Evolutionary conservation across 1,140 invertebrate genomes (phyloP).

Genomic region (Ectropis grisescens): DNA sequence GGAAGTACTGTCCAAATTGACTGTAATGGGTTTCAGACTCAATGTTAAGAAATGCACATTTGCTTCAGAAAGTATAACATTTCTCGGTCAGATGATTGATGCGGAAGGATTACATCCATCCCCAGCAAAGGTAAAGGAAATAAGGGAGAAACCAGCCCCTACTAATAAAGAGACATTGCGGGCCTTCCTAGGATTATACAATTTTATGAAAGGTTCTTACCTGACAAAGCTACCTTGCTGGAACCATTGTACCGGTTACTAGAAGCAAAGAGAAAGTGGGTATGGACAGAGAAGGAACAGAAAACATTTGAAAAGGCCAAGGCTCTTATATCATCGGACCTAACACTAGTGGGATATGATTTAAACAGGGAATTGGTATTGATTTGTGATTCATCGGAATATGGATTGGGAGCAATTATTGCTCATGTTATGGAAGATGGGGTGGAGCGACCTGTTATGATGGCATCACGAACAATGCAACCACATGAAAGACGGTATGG

Average conservation of each 20-base stretch:
- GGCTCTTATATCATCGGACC: conserved; percentile 9
- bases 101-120: conserved; percentile 6
- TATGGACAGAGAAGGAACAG: conserved; percentile 4
- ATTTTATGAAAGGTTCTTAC: conserved; percentile 20
- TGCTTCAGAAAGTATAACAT: conserved; percentile 8
- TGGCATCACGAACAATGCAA: conserved; percentile 1
- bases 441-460: not conserved
- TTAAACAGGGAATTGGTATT: conserved; percentile 1
- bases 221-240: conserved; percentile 11
- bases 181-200: conserved; percentile 19
- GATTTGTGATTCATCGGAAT: too few species aligned
- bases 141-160: conserved; percentile 14
- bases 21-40: conserved; percentile 10
- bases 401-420: too few species aligned
- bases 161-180: conserved; percentile 12
- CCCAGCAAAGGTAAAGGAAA: conserved; percentile 14
- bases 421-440: too few species aligned
- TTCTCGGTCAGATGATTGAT: conserved; percentile 14
- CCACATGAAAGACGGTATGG: conserved; percentile 1
- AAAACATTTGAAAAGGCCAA: conserved; percentile 15
- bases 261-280: conserved; percentile 11
- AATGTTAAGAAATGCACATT: conserved; percentile 14
- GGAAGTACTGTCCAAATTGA: conserved; percentile 10
- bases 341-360: conserved; percentile 15
- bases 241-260: conserved; percentile 17